Conservation (phyloP, 2,797 vertebrate species). For the Sebastes vulpes region DNA sequence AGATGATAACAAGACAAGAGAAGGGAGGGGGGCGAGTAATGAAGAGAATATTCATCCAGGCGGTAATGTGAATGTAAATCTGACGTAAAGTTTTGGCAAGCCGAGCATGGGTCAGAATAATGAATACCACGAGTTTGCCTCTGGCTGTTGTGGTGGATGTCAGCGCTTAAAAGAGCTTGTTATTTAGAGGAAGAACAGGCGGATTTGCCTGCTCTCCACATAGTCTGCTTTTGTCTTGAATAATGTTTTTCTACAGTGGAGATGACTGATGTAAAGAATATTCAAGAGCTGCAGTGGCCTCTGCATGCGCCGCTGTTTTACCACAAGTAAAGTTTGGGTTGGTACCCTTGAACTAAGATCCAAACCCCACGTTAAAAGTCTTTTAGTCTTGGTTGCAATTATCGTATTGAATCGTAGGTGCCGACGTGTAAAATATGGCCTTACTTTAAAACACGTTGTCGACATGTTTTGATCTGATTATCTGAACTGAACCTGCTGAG, state of each 20-base stretch:
- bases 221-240: conserved; percentile 50
- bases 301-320: conserved; percentile 9
- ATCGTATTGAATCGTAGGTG: neutral
- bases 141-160: conserved; percentile 64
- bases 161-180: conserved; percentile 60
- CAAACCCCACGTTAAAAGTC: neutral
- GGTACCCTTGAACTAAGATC: neutral
- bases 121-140: conserved; percentile 52
- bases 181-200: conserved; percentile 50
- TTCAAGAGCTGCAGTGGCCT: conserved; percentile 19
- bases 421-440: neutral
- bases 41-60: conserved; percentile 42
- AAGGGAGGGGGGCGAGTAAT: neutral
- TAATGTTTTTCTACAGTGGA: conserved; percentile 46
- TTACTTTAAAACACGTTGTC: neutral
- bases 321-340: conserved; percentile 10
- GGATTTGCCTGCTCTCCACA: conserved; percentile 36
- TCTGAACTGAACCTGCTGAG: neutral
- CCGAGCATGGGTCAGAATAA: conserved; percentile 61
- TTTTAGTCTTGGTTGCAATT: neutral
- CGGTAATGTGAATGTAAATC: conserved; percentile 52
- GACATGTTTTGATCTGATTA: neutral
- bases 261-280: conserved; percentile 43
- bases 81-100: conserved; percentile 52
- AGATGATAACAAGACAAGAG: conserved; percentile 41